Evolutionary conservation across 1,140 invertebrate genomes (phyloP).

Genomic region (Drosophila eugracilis): DNA sequence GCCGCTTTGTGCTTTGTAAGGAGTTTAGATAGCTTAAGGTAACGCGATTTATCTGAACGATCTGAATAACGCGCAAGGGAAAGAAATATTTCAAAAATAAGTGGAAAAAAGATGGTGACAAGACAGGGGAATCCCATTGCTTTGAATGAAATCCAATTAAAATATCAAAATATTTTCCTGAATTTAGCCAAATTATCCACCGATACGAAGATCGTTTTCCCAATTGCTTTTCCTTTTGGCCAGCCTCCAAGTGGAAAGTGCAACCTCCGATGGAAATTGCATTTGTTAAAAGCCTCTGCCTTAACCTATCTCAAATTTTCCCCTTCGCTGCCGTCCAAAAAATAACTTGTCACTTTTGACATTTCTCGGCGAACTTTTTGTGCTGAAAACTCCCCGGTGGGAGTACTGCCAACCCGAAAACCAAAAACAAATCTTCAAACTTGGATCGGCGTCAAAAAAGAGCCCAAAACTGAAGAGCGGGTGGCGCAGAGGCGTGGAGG

Average conservation of each 20-base stretch:
- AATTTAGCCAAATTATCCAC: conserved; percentile 1
- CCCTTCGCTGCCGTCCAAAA: neutral
- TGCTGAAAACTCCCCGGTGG: neutral
- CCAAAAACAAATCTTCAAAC: neutral
- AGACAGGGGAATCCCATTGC: too few species aligned
- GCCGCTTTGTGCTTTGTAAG: neutral
- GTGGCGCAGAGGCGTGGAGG: too few species aligned
- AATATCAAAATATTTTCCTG: neutral
- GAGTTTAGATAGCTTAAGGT: neutral
- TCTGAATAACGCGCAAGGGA: neutral
- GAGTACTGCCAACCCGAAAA: conserved; percentile 5
- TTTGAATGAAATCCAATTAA: conserved; percentile 1
- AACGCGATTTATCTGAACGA: too few species aligned
- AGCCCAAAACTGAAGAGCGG: conserved; percentile 12
- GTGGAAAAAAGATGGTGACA: too few species aligned
- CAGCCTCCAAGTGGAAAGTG: conserved; percentile 13
- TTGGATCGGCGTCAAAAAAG: conserved; percentile 32
- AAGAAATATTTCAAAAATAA: too few species aligned
- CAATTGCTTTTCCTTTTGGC: neutral
- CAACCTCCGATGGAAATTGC: conserved; percentile 30
- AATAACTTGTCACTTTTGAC: conserved; percentile 42
- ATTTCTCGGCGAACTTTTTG: conserved; percentile 20
- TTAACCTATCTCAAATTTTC: conserved; percentile 13
- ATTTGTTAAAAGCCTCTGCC: conserved; percentile 21
- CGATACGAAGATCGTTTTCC: conserved; percentile 12